Evolutionary conservation across 2,797 vertebrate species (phyloP), one percentile per base, ranked within the genome.

Genomic region (Hoplostethus atlanticus): DNA sequence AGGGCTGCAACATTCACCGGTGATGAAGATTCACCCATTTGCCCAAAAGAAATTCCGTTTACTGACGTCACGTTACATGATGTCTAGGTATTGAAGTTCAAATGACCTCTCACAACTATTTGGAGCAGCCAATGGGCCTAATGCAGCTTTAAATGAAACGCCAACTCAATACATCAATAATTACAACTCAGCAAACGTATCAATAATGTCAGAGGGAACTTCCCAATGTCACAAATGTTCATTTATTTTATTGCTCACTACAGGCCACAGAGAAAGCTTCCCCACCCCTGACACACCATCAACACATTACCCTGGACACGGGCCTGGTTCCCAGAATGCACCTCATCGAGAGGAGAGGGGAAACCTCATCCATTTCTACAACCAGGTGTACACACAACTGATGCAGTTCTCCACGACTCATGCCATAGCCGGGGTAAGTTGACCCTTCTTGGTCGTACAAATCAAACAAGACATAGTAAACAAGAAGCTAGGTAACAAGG

Each of bases 321-420:
- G 21, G 21, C 21, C 1, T 21, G 21, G 21, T 1, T 21, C 21
- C 21, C 21, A 21, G 21, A 21, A 21, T 21, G 21, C 21, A 89
- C 16, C 56, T 16, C 6, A 1, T 34, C 93, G 93, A 76, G 94
- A 95, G 25, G 90, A 95, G 64, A 87, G 94, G 2, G 95, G 95
- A 0, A 94, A 95, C 76, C 93, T 97, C 13, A 95, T 96, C 69
- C 84, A 93, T 36, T 97, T 97, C 87, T 97, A 96, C 75, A 96
- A 96, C 82, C 92, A 84, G 2, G 74, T 95, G 92, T 97, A 96
- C 62, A 84, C 84, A 0, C 91, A 90, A 71, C 90, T 90, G 54
- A 96, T 97, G 30, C 80, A 92, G 48, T 93, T 91, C 0, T 83
- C 31, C 0, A 55, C 51, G n/a, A n/a, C 48, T 54, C 34, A 34